A percentile compares a stretch with the other conserved stretches of the same genome.
These are phyloP conservation scores for Tyto alba DNA, from an alignment of 2,113 vertebrate species.

Conservation along the genomic window DNA sequence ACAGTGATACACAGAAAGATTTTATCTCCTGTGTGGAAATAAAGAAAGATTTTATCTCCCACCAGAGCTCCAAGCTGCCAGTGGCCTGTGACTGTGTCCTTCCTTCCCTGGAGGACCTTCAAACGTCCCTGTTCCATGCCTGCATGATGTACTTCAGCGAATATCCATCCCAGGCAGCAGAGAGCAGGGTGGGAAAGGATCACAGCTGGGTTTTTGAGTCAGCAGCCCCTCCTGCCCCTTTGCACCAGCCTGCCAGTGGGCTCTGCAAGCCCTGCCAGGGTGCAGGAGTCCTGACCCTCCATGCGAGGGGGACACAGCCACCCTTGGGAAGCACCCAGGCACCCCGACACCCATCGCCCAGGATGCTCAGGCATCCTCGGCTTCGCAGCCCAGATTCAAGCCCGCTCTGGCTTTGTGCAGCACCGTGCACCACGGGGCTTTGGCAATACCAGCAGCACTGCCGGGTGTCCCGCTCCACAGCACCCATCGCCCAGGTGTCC, in stretches of 20 bases:
- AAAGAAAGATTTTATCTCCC: neutral
- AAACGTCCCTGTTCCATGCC: neutral
- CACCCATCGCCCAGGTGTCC: neutral
- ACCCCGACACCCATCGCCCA: neutral
- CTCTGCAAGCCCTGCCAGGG: neutral
- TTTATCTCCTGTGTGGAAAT: neutral
- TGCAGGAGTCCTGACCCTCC: neutral
- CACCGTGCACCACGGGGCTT: accelerated
- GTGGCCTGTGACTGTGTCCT: accelerated
- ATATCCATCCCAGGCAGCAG: neutral
- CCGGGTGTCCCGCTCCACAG: neutral
- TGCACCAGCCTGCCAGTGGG: neutral
- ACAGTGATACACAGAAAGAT: neutral
- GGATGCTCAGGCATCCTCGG: neutral
- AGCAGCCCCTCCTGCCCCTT: neutral
- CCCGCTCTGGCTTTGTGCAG: neutral
- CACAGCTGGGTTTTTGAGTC: accelerated
- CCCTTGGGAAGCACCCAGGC: neutral
- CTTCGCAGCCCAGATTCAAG: neutral
- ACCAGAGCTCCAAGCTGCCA: neutral
- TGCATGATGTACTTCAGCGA: neutral
- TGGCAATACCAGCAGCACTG: neutral
- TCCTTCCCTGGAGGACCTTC: neutral
- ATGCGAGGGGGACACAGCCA: neutral
- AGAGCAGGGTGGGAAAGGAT: neutral